Percentiles rank a stretch among this genome's conserved stretches.
Evolutionary conservation across 1,140 invertebrate species (phyloP).

Genomic region (Helicorthomorpha holstii): DNA sequence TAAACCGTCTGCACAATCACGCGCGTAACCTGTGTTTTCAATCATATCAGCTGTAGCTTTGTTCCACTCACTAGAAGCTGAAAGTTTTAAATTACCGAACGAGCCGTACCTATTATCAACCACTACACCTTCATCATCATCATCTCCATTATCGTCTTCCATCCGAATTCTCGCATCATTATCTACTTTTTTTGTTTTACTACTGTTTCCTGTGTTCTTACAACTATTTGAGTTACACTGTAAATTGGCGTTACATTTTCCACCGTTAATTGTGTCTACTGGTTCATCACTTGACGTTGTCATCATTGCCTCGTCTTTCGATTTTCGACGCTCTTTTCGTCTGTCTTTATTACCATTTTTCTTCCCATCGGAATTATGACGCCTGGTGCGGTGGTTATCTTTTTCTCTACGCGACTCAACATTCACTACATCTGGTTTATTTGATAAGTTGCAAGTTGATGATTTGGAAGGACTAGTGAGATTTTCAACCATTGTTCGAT

Average conservation of each 20-base stretch:
- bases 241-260: neutral
- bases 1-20: neutral
- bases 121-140: too few relatives aligned
- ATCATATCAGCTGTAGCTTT: neutral
- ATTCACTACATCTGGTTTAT: slow-evolving; percentile 1
- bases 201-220: neutral
- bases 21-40: neutral
- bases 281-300: neutral
- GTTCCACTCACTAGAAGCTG: neutral
- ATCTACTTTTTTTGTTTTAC: too few relatives aligned
- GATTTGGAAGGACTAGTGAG: neutral
- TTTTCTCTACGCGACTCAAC: neutral
- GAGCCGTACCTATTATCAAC: neutral
- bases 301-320: neutral
- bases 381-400: neutral
- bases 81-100: neutral
- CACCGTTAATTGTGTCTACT: too few relatives aligned
- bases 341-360: neutral
- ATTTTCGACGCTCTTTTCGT: neutral
- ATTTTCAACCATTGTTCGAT: neutral
- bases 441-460: neutral
- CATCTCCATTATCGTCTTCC: neutral
- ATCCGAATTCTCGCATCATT: too few relatives aligned
- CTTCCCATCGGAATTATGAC: too few relatives aligned
- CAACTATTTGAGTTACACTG: neutral